Percentiles rank a stretch among this genome's conserved stretches.
Evolutionary conservation across 2,888 invertebrate species (phyloP).

Genomic region (Flexamia atlantica): DNA sequence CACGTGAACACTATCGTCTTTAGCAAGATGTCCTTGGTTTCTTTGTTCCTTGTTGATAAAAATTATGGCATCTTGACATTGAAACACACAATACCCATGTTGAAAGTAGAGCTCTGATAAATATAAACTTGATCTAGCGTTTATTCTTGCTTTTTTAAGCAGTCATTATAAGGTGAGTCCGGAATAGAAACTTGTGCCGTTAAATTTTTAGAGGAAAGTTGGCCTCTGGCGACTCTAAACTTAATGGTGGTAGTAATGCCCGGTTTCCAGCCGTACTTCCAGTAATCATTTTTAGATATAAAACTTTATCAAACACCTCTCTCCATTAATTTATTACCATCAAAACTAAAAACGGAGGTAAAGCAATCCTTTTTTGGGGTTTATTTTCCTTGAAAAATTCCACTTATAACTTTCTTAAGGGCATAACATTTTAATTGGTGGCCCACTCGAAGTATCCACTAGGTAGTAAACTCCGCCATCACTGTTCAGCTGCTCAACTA

Average conservation of each 20-base stretch:
- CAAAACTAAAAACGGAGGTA: no score
- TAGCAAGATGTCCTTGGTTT: background rate
- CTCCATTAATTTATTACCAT: background rate
- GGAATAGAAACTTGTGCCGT: background rate
- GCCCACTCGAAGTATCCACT: constrained; percentile 5
- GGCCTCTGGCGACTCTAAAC: background rate
- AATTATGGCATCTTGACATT: background rate
- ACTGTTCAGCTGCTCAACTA: background rate
- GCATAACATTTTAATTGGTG: background rate
- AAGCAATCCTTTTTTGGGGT: constrained; percentile 14
- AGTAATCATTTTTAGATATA: background rate
- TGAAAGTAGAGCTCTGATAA: background rate
- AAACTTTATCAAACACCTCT: background rate
- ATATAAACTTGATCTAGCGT: background rate
- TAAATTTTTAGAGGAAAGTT: background rate
- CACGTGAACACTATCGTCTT: background rate
- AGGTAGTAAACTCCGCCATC: background rate
- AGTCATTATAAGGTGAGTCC: background rate
- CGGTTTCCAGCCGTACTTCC: background rate
- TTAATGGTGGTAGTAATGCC: background rate
- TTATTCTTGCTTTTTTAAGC: background rate
- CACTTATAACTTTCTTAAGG: constrained; percentile 10
- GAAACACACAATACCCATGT: background rate
- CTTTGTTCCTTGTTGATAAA: background rate
- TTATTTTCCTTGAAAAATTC: background rate